These are phyloP conservation scores for Archips crataeganus DNA, from an alignment of 2,888 invertebrate genomes.

Conservation along the genomic window DNA sequence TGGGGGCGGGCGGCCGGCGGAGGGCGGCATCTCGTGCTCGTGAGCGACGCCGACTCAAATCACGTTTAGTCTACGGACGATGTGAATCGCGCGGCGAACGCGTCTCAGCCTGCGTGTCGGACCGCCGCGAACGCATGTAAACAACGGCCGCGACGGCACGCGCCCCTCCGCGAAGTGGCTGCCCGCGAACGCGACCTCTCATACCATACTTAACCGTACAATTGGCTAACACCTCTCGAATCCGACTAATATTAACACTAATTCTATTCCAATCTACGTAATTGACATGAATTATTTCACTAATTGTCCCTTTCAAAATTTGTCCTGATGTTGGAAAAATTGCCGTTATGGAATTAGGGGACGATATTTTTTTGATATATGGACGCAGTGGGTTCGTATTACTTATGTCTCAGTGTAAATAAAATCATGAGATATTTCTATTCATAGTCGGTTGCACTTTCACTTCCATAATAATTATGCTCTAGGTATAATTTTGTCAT, in stretches of 20 bases:
- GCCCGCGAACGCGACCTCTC: not conserved
- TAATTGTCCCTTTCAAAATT: constrained; percentile 28
- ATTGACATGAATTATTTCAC: constrained; percentile 25
- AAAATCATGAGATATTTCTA: constrained; percentile 32
- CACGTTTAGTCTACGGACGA: constrained; percentile 72
- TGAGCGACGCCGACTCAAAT: constrained; percentile 64
- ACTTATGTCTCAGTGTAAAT: constrained; percentile 46
- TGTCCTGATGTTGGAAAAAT: constrained; percentile 58
- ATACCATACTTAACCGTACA: constrained; percentile 7
- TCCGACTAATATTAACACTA: constrained; percentile 5
- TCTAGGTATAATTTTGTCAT: constrained; percentile 13
- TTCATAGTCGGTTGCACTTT: constrained; percentile 37
- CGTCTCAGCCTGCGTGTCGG: constrained; percentile 51
- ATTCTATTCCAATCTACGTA: constrained; percentile 27
- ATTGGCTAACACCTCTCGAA: constrained; percentile 28
- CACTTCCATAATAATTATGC: constrained; percentile 23
- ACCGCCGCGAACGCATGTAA: constrained; percentile 53
- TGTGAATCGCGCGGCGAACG: constrained; percentile 64
- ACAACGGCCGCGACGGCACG: constrained; percentile 33
- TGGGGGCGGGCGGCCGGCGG: constrained; percentile 61
- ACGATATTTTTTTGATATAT: constrained; percentile 73
- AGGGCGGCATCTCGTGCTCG: constrained; percentile 61
- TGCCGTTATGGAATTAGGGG: constrained; percentile 78
- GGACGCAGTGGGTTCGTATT: constrained; percentile 79
- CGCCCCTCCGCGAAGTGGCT: constrained; percentile 15